Conservation (phyloP, 1,140 invertebrate genomes). For the Pollicipes pollicipes region DNA sequence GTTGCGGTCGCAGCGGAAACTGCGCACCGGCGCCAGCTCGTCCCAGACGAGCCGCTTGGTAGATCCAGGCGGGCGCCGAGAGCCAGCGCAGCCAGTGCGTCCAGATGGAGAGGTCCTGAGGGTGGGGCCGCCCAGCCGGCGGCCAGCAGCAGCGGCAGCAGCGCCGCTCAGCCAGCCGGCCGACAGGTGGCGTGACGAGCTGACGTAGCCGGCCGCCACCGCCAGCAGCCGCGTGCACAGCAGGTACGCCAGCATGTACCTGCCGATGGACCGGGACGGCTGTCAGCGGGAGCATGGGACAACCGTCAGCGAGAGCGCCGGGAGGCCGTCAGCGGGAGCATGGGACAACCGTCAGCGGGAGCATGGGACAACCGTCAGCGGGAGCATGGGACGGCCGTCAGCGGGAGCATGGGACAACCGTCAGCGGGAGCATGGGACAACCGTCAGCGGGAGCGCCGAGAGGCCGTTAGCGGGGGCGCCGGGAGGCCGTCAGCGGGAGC, state of each 20-base stretch:
- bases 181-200: slow-evolving; percentile 35
- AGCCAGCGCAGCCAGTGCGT: slow-evolving; percentile 46
- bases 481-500: no score
- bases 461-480: no score
- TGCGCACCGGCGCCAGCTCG: slow-evolving; percentile 35
- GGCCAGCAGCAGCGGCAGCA: slow-evolving; percentile 38
- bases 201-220: slow-evolving; percentile 47
- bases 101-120: slow-evolving; percentile 45
- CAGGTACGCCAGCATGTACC: slow-evolving; percentile 62
- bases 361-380: slow-evolving; percentile 45
- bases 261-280: no score
- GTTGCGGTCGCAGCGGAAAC: slow-evolving; percentile 18
- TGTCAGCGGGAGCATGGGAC: slow-evolving; percentile 11
- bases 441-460: no score
- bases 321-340: no score
- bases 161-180: slow-evolving; percentile 34
- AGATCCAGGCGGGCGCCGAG: slow-evolving; percentile 54
- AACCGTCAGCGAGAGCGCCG: no score
- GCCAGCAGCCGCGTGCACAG: slow-evolving; percentile 42
- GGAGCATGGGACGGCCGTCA: no score
- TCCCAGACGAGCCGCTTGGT: slow-evolving; percentile 44
- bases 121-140: slow-evolving; percentile 54
- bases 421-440: no score
- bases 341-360: no score
- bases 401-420: no score